These are phyloP conservation scores for Stichodactyla helianthus DNA, from an alignment of 64 coral and sea anemone species.

Conservation along the genomic window DNA sequence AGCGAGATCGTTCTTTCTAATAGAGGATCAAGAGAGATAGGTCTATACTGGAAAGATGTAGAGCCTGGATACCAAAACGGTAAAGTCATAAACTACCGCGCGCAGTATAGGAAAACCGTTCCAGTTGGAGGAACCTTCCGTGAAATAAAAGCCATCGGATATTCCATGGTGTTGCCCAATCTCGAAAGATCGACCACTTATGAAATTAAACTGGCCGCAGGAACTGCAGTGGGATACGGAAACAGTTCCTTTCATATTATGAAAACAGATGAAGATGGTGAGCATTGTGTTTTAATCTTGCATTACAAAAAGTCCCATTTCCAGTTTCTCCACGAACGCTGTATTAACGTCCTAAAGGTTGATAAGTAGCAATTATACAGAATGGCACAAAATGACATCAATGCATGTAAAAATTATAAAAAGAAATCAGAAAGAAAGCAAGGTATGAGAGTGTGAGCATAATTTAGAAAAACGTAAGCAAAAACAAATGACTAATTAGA, in stretches of 20 bases:
- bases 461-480: no score
- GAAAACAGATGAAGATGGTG: constrained; percentile 39
- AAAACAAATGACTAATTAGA: not conserved
- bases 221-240: constrained; percentile 8
- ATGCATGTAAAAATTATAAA: no score
- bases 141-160: not conserved
- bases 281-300: not conserved
- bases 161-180: not conserved
- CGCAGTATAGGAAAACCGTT: not conserved
- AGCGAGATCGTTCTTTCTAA: not conserved
- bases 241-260: not conserved
- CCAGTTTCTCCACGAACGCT: no score
- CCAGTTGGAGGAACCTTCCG: not conserved
- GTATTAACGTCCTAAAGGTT: no score
- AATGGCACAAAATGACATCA: no score
- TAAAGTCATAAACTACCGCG: constrained; percentile 8
- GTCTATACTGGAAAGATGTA: constrained; percentile 8
- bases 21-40: constrained; percentile 3
- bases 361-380: no score
- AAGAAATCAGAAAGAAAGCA: no score
- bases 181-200: constrained; percentile 9
- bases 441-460: no score
- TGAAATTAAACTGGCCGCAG: constrained; percentile 31
- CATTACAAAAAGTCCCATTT: no score
- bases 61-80: constrained; percentile 24